These are phyloP conservation scores for Delphinus delphis DNA, from an alignment of 2,113 vertebrate species.

Conservation along the genomic window DNA sequence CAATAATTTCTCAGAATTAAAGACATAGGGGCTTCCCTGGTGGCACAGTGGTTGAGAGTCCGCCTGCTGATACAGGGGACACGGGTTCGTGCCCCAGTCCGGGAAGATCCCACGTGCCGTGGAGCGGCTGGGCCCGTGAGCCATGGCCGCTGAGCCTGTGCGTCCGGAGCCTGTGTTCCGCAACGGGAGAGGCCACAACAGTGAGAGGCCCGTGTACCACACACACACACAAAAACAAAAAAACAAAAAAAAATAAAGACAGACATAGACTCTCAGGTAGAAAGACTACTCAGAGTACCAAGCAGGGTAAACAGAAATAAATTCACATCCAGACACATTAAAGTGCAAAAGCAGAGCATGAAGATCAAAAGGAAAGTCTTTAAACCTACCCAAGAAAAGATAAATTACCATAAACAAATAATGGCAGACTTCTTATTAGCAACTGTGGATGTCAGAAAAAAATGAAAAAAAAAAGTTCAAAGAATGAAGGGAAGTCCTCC, in stretches of 20 bases:
- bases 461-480: not conserved
- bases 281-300: conserved; percentile 9
- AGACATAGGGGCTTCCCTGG: not conserved
- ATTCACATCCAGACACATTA: not conserved
- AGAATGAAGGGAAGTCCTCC: not conserved
- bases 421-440: conserved; percentile 10
- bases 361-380: conserved; percentile 28
- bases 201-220: no score
- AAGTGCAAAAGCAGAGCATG: not conserved
- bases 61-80: no score
- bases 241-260: not conserved
- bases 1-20: conserved; percentile 12
- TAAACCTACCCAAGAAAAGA: not conserved
- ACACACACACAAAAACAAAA: no score
- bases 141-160: no score
- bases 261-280: not conserved
- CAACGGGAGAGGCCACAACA: no score
- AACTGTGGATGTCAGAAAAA: not conserved
- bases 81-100: no score
- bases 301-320: conserved; percentile 26
- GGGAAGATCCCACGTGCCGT: no score
- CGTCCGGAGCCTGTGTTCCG: no score
- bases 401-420: not conserved
- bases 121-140: no score
- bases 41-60: no score